These are phyloP conservation scores for Acrocyrtus sp. DNA, from an alignment of 2,888 invertebrate genomes.

Conservation along the genomic window DNA sequence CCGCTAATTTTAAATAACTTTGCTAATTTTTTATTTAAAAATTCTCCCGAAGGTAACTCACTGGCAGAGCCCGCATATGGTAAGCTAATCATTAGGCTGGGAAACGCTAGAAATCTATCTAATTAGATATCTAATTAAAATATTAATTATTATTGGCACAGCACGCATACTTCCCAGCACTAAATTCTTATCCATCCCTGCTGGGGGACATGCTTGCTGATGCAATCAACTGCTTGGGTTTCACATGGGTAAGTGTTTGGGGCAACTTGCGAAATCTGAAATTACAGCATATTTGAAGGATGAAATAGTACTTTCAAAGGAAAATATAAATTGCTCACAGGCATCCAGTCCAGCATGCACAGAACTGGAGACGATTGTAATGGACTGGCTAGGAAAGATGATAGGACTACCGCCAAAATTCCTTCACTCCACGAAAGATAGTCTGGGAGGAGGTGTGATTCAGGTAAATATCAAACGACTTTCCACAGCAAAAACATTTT, in stretches of 20 bases:
- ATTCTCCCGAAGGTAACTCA: conserved; percentile 85
- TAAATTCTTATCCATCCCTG: conserved; percentile 93
- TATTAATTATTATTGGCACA: conserved; percentile 73
- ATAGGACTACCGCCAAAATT: conserved; percentile 94
- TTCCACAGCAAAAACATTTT: too few relatives aligned
- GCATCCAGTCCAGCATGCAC: conserved; percentile 98
- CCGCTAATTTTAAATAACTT: too few relatives aligned
- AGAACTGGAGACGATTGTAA: conserved; percentile 95
- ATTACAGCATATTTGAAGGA: not conserved
- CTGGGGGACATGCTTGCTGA: conserved; percentile 97
- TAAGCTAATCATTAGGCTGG: not conserved
- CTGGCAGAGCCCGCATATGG: conserved; percentile 95
- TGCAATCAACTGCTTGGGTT: conserved; percentile 92
- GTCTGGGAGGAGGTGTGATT: conserved; percentile 92
- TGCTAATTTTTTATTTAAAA: too few relatives aligned
- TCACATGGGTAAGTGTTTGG: conserved; percentile 86
- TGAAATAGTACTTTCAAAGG: conserved; percentile 3
- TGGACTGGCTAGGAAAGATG: conserved; percentile 99
- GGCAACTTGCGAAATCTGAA: not conserved
- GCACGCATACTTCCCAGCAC: conserved; percentile 97
- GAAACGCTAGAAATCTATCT: not conserved
- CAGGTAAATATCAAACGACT: too few relatives aligned
- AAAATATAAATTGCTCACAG: conserved; percentile 68
- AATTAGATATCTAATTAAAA: not conserved
- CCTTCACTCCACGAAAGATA: conserved; percentile 79